Evolutionary conservation across 2,113 vertebrate species (phyloP), one percentile per base, ranked within the genome.

Genomic region (Ptilonorhynchus violaceus): DNA sequence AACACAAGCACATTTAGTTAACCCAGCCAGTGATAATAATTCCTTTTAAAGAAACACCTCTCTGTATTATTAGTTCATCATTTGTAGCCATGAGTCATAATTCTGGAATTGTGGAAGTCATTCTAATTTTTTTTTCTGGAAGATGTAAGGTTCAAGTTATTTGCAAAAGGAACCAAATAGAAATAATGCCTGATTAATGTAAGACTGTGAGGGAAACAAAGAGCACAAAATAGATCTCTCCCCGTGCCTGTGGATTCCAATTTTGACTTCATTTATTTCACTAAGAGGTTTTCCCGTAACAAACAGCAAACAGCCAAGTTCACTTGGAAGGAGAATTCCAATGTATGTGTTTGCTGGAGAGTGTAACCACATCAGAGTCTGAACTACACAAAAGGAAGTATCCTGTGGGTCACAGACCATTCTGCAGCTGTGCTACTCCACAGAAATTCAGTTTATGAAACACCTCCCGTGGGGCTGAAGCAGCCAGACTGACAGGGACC

Each of bases 341-440:
- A 73, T 93, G 25, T n/a, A 76, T n/a, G 82, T 83, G 93, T 69
- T 88, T 97, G 92, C 90, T 96, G 89, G 64, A 92, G 93, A 94
- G 81, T 93, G 63, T 93, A 93, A 97, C 95, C 95, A 76, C 94
- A 94, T 95, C 85, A 92, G 78, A 89, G 90, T 13, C 58, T 63
- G 53, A 64, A n/a, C 88, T 49, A 49, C 78, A 44, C 5, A 55
- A 69, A 86, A 73, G 50, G 67, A 62, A 80, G 59, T 23, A 46
- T 93, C 44, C 76, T 31, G 6, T 62, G 74, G 94, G 90, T 96
- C 93, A 96, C 88, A 91, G 83, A 44, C 25, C 53, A 62, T 46
- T 31, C 75, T 82, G 75, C 68, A 81, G 82, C 88, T 44, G 49
- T 41, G 62, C 19, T 53, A 67, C 64, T 94, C 46, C 79, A 76